phyloP scores from a whole-genome alignment of 2,797 vertebrate genomes.

The Clarias fuscus region DNA sequence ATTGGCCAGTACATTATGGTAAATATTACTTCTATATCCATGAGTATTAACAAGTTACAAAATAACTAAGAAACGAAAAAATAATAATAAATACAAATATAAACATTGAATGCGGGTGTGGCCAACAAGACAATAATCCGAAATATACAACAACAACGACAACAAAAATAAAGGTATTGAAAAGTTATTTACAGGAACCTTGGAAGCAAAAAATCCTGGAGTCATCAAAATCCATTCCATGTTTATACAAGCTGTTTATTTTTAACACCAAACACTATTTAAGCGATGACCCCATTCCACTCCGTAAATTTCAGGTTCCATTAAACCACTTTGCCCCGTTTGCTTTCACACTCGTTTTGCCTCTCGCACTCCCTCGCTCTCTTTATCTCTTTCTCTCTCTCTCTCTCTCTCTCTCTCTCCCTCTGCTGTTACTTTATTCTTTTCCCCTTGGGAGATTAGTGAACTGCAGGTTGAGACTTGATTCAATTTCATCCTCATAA shows the following conservation, averaged over 20 bases:
- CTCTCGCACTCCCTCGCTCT: constrained; percentile 26
- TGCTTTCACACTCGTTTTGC: constrained; percentile 3
- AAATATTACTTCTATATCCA: not conserved
- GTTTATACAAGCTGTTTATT: not conserved
- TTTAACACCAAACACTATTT: not conserved
- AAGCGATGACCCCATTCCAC: not conserved
- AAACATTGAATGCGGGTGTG: not conserved
- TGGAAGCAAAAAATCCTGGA: not conserved
- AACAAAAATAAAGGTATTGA: not conserved
- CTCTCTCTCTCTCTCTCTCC: constrained; percentile 6
- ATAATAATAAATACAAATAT: not conserved
- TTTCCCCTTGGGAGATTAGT: constrained; percentile 54
- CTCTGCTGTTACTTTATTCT: constrained; percentile 18
- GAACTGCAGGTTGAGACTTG: constrained; percentile 62
- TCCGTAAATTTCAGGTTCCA: not conserved
- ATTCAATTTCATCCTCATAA: constrained; percentile 66
- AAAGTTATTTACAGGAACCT: not conserved
- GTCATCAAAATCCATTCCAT: not conserved
- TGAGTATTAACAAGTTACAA: not conserved
- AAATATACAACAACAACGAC: not conserved
- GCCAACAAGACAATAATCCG: not conserved
- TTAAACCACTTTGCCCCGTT: not conserved
- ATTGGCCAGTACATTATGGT: not conserved
- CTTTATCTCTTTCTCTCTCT: constrained; percentile 27
- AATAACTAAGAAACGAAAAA: too few relatives aligned